Percentiles rank a stretch among this genome's conserved stretches.
These are phyloP conservation scores for Drosophila nebulosa DNA, from an alignment of 1,140 invertebrate genomes.

Conservation along the genomic window DNA sequence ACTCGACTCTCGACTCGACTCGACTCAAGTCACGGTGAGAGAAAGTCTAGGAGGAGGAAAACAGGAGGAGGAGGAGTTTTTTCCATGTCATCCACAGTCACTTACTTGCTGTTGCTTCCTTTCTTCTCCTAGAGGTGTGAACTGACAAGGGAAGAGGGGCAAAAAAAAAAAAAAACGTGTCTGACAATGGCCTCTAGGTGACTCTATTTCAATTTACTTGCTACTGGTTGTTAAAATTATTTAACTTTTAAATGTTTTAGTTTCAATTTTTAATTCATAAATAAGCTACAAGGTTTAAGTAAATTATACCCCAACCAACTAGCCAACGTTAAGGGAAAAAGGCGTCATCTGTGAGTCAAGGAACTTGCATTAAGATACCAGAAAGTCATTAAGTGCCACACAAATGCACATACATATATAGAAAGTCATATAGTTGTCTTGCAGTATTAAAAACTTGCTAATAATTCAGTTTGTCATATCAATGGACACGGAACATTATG, in stretches of 20 bases:
- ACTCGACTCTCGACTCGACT: constrained; percentile 13
- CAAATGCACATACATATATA: too few relatives aligned
- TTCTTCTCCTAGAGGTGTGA: not conserved
- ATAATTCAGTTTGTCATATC: constrained; percentile 33
- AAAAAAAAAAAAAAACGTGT: constrained; percentile 1
- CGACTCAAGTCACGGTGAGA: not conserved
- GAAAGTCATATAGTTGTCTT: not conserved
- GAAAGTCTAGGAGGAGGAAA: not conserved
- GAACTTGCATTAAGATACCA: not conserved
- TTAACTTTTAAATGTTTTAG: constrained; percentile 1
- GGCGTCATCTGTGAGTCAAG: not conserved
- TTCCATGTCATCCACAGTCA: constrained; percentile 10
- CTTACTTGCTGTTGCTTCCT: not conserved
- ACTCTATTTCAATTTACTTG: constrained; percentile 36
- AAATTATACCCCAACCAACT: too few relatives aligned
- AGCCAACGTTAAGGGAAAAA: not conserved
- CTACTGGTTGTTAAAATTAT: not conserved
- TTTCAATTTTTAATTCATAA: too few relatives aligned
- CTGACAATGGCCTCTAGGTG: constrained; percentile 43
- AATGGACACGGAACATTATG: constrained; percentile 1
- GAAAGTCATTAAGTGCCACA: not conserved
- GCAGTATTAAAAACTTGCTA: not conserved
- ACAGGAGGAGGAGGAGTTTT: constrained; percentile 19
- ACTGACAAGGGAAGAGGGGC: not conserved
- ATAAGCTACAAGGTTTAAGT: too few relatives aligned